phyloP scores from a whole-genome alignment of 1,140 invertebrate genomes.

The Drosophila leontia region DNA sequence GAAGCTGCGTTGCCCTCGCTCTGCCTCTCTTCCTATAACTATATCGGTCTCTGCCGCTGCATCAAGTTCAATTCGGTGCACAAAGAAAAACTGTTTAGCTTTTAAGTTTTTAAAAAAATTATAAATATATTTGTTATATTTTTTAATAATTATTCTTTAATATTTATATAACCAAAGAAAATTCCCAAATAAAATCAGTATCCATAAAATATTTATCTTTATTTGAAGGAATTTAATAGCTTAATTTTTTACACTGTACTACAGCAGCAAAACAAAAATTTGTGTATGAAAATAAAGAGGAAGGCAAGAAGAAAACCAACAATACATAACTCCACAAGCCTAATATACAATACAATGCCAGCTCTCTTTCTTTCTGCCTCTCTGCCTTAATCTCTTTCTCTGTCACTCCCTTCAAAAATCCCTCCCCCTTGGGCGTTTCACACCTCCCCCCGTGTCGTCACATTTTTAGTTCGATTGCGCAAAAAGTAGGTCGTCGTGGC shows the following conservation, averaged over 20 bases:
- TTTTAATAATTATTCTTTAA: not conserved
- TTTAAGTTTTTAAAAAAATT: no score
- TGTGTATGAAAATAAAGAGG: constrained; percentile 13
- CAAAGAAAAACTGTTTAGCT: not conserved
- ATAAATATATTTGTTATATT: no score
- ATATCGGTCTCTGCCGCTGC: constrained; percentile 6
- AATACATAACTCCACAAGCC: constrained; percentile 29
- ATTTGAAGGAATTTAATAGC: no score
- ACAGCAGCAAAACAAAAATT: constrained; percentile 21
- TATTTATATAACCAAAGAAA: not conserved
- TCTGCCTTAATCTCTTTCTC: constrained; percentile 8
- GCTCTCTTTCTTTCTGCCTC: constrained; percentile 11
- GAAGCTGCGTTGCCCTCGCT: constrained; percentile 18
- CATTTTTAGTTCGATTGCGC: constrained; percentile 77
- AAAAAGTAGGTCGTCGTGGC: constrained; percentile 79
- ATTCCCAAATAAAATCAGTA: not conserved
- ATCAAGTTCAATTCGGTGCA: constrained; percentile 13
- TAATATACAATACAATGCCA: constrained; percentile 16
- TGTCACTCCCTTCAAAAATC: constrained; percentile 14
- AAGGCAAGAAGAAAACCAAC: constrained; percentile 24
- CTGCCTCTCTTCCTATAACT: not conserved
- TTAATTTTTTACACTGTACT: not conserved
- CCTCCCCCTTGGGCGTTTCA: constrained; percentile 10
- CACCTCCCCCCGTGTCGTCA: constrained; percentile 51
- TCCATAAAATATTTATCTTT: not conserved